phyloP scores from a whole-genome alignment of 2,797 vertebrate genomes.

The Iguana delicatissima region DNA sequence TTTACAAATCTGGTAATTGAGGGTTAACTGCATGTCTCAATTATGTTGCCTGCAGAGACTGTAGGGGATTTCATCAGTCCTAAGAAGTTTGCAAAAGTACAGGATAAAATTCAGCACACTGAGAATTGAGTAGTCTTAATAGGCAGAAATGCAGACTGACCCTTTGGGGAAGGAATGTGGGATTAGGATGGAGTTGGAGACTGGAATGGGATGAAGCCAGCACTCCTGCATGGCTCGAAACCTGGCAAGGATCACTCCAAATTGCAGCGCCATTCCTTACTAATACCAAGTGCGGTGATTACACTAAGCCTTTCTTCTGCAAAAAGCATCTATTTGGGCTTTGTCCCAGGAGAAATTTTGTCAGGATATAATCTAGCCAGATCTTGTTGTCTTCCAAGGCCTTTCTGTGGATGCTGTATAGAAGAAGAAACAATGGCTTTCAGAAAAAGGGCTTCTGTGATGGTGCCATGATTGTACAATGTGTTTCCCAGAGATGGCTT shows the following conservation, averaged over 20 bases:
- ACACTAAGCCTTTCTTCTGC: not conserved
- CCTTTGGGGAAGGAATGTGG: not conserved
- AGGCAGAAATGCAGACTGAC: not conserved
- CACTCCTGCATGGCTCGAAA: not conserved
- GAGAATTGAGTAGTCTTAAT: no score
- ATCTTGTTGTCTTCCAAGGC: not conserved
- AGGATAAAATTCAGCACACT: not conserved
- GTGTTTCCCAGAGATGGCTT: not conserved
- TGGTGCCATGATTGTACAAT: not conserved
- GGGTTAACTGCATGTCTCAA: not conserved
- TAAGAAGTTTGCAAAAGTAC: not conserved
- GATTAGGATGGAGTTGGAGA: not conserved
- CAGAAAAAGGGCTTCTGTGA: not conserved
- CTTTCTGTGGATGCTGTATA: not conserved
- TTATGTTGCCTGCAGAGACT: not conserved
- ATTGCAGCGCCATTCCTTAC: not conserved
- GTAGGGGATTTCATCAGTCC: not conserved
- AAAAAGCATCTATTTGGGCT: not conserved
- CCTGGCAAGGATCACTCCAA: not conserved
- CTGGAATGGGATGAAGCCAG: not conserved
- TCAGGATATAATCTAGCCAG: not conserved
- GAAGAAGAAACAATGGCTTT: not conserved
- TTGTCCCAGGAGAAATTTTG: not conserved
- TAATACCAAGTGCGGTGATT: no score
- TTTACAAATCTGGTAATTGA: not conserved